Conservation (phyloP, 2,888 invertebrate genomes). For the Pheosia gnoma region DNA sequence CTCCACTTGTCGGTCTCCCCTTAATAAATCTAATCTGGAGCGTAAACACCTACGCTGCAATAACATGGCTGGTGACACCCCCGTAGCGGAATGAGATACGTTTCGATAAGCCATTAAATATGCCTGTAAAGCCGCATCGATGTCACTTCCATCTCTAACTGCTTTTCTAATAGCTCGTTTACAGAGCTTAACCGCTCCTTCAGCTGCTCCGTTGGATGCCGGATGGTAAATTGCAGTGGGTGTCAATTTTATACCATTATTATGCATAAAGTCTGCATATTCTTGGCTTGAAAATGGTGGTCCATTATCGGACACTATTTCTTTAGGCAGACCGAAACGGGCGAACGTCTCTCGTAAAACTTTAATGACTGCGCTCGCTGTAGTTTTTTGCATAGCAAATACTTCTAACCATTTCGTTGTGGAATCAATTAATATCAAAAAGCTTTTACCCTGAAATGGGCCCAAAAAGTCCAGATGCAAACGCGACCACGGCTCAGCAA, state of each 20-base stretch:
- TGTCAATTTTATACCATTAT: conserved; percentile 4
- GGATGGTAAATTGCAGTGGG: conserved; percentile 10
- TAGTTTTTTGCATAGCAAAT: conserved; percentile 21
- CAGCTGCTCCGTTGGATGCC: conserved; percentile 18
- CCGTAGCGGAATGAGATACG: conserved; percentile 11
- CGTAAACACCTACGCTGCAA: conserved; percentile 15
- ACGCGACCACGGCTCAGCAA: conserved; percentile 22
- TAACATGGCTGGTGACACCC: conserved; percentile 15
- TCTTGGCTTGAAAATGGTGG: conserved; percentile 23
- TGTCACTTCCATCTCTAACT: conserved; percentile 10
- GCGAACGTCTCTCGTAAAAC: conserved; percentile 16
- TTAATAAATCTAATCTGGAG: conserved; percentile 14
- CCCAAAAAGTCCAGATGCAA: conserved; percentile 32
- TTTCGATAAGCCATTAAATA: conserved; percentile 16
- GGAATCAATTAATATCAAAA: conserved; percentile 25
- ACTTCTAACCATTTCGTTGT: conserved; percentile 32
- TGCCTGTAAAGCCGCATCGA: conserved; percentile 15
- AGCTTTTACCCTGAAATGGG: conserved; percentile 20
- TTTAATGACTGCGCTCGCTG: conserved; percentile 16
- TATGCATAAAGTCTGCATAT: conserved; percentile 13
- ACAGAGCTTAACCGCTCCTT: conserved; percentile 10
- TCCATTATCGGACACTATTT: conserved; percentile 24
- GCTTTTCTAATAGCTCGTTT: conserved; percentile 13
- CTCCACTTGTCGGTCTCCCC: background rate
- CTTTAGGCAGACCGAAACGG: conserved; percentile 20